Base-by-base conservation (phyloP, 2,888 invertebrate species). In the Nebria salina region DNA sequence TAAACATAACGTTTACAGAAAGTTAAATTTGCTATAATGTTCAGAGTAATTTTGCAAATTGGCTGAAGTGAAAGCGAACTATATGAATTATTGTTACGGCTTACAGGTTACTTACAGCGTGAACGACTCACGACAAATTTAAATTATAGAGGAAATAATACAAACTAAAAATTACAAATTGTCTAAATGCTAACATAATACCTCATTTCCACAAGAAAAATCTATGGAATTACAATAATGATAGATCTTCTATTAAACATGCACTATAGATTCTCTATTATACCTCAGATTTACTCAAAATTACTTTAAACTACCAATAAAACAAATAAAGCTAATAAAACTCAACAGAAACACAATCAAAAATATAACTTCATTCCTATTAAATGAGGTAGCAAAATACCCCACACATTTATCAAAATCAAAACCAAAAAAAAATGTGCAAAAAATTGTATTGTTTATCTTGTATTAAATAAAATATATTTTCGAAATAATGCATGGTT, bases 11-110 rank as follows among this genome's bases (percentile, higher is more conserved):
- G 75, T 65, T 65, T 65, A 65, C 70, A 70, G 70, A 15, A 68
- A 70, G 76, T 72, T 64, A 25, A 65, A 77, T 72, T 70, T 77
- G 77, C 64, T 72, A 77, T 72, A 72, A 77, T 72, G 77, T 77
- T 54, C 72, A 64, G 72, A 54, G 54, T 72, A 77, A 77, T 77
- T 77, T 77, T 34, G 77, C 72, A 77, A 77, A 77, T 77, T 77
- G 77, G 77, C 77, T 26, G 13, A 70, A 64, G 76, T 68, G 76
- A 77, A 77, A 77, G 77, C 77, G 64, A 42, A 77, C 70, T 42
- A 25, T 64, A 72, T 77, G 77, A 77, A 64, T 77, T 77, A 77
- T 77, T 77, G 77, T 77, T 72, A 41, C 75, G 13, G 41, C 65
- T 65, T 75, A 26, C 34, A 70, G 70, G n/a, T 70, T 54, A 34